Conservation (phyloP, 2,113 vertebrate species). For the Caranx ignobilis region DNA sequence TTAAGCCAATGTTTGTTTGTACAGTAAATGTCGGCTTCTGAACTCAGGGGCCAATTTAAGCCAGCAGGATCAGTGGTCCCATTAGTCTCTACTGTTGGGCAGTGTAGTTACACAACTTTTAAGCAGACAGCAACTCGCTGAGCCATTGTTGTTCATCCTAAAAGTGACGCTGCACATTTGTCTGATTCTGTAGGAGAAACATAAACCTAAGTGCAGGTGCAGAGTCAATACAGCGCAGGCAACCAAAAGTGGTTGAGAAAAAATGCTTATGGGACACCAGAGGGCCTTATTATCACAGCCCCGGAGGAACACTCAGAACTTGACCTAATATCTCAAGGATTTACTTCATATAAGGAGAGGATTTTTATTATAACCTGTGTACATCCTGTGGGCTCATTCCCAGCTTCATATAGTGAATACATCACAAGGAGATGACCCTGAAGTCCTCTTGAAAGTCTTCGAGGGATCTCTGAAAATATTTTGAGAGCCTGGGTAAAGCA, state of each 20-base stretch:
- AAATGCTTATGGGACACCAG: conserved; percentile 18
- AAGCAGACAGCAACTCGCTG: conserved; percentile 34
- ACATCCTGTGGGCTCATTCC: conserved; percentile 4
- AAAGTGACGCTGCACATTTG: conserved; percentile 28
- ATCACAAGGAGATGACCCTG: conserved; percentile 22
- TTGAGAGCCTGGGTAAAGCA: conserved; percentile 15
- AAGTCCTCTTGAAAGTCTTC: conserved; percentile 30
- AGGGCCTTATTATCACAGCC: conserved; percentile 25
- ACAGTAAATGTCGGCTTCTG: conserved; percentile 53
- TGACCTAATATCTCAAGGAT: conserved; percentile 7
- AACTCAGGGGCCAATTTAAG: conserved; percentile 61
- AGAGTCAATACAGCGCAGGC: background rate
- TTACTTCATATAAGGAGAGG: background rate
- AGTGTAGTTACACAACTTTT: conserved; percentile 27
- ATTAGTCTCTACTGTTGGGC: conserved; percentile 61
- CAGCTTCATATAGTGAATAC: conserved; percentile 13
- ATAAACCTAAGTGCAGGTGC: background rate
- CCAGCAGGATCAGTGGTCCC: conserved; percentile 48
- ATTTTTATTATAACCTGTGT: conserved; percentile 1
- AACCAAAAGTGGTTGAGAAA: background rate
- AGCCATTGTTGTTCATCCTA: conserved; percentile 1
- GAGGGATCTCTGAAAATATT: conserved; percentile 10
- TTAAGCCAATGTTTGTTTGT: conserved; percentile 58
- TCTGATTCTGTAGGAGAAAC: conserved; percentile 20
- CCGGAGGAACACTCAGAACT: background rate